A percentile compares a stretch with the other conserved stretches of the same genome.
Evolutionary conservation across 30 jellyfish, hydroid and myxozoan species (phyloP).

Genomic region (Nemopilema nomurai): DNA sequence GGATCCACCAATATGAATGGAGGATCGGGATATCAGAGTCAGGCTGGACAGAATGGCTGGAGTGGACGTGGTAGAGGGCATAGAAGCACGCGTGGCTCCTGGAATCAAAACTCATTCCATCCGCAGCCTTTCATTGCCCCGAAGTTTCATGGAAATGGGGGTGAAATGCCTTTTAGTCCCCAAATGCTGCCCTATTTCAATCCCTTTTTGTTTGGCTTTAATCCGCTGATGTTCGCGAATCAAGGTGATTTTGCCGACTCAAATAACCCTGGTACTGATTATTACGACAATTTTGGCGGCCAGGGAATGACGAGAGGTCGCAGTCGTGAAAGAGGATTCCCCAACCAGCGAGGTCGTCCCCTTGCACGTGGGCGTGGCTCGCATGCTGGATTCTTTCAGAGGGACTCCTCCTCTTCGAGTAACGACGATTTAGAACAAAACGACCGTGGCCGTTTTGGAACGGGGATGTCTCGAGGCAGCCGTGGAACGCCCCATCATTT

Average conservation of each 20-base stretch:
- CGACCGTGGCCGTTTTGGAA: background rate
- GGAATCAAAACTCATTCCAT: background rate
- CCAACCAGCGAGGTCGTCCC: constrained; percentile 7
- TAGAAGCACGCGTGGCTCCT: too few relatives aligned
- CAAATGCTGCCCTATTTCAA: constrained; percentile 7
- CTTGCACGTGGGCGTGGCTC: constrained; percentile 8
- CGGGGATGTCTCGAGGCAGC: background rate
- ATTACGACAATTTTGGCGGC: background rate
- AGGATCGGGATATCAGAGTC: too few relatives aligned
- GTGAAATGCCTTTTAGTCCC: background rate
- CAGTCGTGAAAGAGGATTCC: background rate
- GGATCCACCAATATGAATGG: too few relatives aligned
- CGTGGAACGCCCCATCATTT: background rate
- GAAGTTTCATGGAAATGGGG: background rate
- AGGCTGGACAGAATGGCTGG: too few relatives aligned
- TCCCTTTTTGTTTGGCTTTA: background rate
- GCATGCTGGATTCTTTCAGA: background rate
- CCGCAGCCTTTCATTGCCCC: background rate
- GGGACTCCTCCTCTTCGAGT: background rate
- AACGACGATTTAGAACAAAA: constrained; percentile 4
- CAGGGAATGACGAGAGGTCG: background rate
- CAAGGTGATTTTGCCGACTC: background rate
- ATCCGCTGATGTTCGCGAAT: constrained; percentile 32
- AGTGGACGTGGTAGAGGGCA: too few relatives aligned
- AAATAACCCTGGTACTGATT: background rate